These are phyloP conservation scores for Syrista parreyssii DNA, from an alignment of 2,888 invertebrate genomes.

Conservation along the genomic window DNA sequence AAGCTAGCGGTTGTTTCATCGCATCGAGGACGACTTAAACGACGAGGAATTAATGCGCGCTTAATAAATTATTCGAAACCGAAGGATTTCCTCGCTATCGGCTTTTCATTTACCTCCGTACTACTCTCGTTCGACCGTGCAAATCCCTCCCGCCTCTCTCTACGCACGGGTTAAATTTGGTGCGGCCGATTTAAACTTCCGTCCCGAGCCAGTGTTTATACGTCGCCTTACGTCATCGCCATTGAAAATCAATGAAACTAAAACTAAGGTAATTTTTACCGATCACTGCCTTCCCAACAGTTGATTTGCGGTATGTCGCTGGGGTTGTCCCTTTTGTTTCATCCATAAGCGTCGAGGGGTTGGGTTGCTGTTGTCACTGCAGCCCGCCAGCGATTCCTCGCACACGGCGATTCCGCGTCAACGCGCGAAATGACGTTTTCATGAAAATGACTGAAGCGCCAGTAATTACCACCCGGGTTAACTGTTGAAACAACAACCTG, in stretches of 20 bases:
- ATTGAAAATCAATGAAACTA: not conserved
- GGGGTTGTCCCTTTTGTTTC: not conserved
- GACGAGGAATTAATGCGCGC: not conserved
- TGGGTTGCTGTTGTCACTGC: not conserved
- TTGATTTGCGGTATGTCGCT: not conserved
- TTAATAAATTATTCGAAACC: not conserved
- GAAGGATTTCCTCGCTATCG: not conserved
- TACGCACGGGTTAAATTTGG: not conserved
- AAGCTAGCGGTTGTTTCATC: not conserved
- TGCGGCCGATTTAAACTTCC: not conserved
- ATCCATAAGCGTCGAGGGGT: not conserved
- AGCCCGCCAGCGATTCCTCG: not conserved
- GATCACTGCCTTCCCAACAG: not conserved
- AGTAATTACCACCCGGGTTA: not conserved
- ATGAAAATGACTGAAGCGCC: not conserved
- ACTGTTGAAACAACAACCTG: slow-evolving; percentile 52
- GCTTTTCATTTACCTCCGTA: not conserved
- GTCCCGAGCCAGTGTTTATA: not conserved
- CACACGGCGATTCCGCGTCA: not conserved
- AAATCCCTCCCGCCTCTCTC: no score
- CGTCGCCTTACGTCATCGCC: not conserved
- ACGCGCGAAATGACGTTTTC: not conserved
- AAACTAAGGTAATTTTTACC: not conserved
- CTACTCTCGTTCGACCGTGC: no score
- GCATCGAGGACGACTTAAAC: not conserved